Conservation (phyloP, 37 sponge, comb jelly and placozoan species). For the Halichondria panicea region DNA sequence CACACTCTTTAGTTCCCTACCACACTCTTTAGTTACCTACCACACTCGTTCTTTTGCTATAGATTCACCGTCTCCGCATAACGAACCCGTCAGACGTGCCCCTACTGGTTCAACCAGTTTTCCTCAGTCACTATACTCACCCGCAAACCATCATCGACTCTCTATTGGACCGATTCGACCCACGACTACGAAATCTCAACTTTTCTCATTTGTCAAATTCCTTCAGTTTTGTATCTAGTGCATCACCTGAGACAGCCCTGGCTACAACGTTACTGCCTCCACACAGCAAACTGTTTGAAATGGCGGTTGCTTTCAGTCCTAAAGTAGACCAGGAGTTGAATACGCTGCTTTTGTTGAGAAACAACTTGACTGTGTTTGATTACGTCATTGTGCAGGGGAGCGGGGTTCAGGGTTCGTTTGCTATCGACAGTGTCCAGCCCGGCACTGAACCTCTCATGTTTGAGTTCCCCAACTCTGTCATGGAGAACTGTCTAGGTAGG, state of each 20-base stretch:
- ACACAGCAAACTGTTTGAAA: background rate
- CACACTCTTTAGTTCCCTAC: no score
- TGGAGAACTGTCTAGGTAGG: slow-evolving; percentile 48
- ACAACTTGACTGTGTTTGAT: slow-evolving; percentile 81
- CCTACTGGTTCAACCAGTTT: slow-evolving; percentile 30
- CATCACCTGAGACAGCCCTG: background rate
- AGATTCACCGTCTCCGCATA: no score
- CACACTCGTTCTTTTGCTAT: no score
- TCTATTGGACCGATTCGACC: slow-evolving; percentile 7
- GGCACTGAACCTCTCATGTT: slow-evolving; percentile 41
- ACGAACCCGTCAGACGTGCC: slow-evolving; percentile 31
- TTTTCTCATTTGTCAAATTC: background rate
- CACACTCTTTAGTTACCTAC: no score
- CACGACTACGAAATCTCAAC: slow-evolving; percentile 14
- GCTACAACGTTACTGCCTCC: slow-evolving; percentile 10
- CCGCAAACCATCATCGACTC: slow-evolving; percentile 18
- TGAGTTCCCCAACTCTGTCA: slow-evolving; percentile 29
- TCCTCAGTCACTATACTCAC: slow-evolving; percentile 30
- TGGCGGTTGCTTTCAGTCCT: slow-evolving; percentile 42
- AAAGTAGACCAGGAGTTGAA: slow-evolving; percentile 6
- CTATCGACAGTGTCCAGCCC: slow-evolving; percentile 44
- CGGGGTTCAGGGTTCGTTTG: slow-evolving; percentile 40
- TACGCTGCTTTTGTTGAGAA: slow-evolving; percentile 42
- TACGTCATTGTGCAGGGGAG: slow-evolving; percentile 64
- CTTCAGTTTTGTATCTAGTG: slow-evolving; percentile 1